These are phyloP conservation scores for Jordanella pulchra DNA, from an alignment of 2,797 vertebrate species.

Conservation along the genomic window DNA sequence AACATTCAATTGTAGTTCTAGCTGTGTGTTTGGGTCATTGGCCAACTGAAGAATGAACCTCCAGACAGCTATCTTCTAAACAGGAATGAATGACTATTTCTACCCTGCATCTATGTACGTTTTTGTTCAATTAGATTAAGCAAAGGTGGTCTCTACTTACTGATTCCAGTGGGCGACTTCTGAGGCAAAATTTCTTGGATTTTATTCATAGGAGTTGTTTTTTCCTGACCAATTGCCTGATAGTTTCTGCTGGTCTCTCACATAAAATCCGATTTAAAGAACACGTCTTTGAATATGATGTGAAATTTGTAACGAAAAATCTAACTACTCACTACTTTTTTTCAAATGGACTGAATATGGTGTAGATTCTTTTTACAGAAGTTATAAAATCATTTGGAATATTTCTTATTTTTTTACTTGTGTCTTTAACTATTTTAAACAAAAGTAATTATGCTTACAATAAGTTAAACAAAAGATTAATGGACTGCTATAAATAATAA, in stretches of 20 bases:
- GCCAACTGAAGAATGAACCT: neutral
- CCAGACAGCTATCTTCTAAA: neutral
- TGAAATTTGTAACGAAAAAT: neutral
- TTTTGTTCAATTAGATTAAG: neutral
- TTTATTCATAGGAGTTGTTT: neutral
- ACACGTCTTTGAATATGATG: neutral
- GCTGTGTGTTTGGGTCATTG: neutral
- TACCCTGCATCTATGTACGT: no score
- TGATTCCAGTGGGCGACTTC: neutral
- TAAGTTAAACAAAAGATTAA: slow-evolving; percentile 29
- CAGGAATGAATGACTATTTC: no score
- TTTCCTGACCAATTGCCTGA: no score
- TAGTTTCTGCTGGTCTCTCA: neutral
- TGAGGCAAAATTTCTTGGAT: neutral
- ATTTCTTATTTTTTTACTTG: slow-evolving; percentile 4
- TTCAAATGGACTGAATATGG: no score
- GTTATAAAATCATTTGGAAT: neutral
- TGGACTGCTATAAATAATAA: slow-evolving; percentile 9
- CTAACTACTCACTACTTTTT: neutral
- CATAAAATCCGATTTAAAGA: neutral
- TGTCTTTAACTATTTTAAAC: no score
- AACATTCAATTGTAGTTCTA: neutral
- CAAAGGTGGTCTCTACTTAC: neutral
- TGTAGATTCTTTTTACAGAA: neutral
- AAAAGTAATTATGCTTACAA: slow-evolving; percentile 18